Evolutionary conservation across 2,888 invertebrate genomes (phyloP), one percentile per base, ranked within the genome.

Genomic region (Himalopsyche japonica): DNA sequence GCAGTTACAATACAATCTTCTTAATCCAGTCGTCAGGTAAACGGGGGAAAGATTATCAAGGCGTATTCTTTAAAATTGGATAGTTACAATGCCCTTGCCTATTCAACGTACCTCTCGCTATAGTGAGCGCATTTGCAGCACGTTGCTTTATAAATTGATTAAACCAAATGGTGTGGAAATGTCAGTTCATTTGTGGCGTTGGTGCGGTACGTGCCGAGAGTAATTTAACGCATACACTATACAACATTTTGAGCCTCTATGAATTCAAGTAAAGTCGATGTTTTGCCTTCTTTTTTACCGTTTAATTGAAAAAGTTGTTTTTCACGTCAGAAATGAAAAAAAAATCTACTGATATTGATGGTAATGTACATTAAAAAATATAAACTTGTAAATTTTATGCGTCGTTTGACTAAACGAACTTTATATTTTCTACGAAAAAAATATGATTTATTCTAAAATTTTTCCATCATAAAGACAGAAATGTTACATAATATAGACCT

Each of bases 61-160:
- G 70, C 30, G 70, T 70, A 30, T 70, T 70, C 70, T 70, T 70
- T 70, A 70, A 70, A 70, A 70, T 70, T 70, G 70, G 70, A 70
- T 70, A 70, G 70, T 30, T 70, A 70, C 70, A 70, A 27, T 70
- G 27, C 70, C 70, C 70, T 12, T 70, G 70, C 70, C 70, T 27
- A 27, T 70, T 70, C 20, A 43, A n/a, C 77, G n/a, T 37, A 77
- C 77, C 77, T 77, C 77, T 34, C 20, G 37, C 70, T 30, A 70
- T 27, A 77, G 37, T 10, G 37, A 24, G 77, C 48, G 70, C 70
- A 70, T 70, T 83, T 80, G 83, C 83, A 83, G 83, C 83, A 83
- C 83, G 83, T 83, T 76, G 80, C 83, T 83, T 83, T 83, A 83
- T 83, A 83, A 83, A 83, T 83, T 83, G 83, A 83, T 83, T 83